Evolutionary conservation across 2,797 vertebrate genomes (phyloP), one percentile per base, ranked within the genome.

Genomic region (Protosalanx chinensis): DNA sequence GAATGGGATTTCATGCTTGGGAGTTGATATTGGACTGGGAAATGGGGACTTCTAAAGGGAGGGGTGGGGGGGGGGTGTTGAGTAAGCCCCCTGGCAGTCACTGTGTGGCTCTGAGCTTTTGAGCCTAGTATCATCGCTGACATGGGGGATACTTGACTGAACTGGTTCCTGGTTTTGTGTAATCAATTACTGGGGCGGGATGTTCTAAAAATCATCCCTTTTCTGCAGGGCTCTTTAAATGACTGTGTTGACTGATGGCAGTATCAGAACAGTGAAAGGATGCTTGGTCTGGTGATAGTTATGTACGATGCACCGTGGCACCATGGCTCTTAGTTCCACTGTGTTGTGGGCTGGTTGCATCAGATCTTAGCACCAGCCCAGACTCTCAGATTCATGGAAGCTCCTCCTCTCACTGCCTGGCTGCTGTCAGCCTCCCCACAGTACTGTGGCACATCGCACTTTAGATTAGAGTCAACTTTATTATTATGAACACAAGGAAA

Each of bases 1-100:
- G 76, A 81, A 72, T 75, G 62, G 5, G 56, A 81, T 77, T 70
- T 81, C 60, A 63, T 69, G 71, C 71, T 75, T 73, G 68, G 16
- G 49, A 57, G 56, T 68, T 65, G 51, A 82, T 72, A 75, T 74
- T 69, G 20, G 73, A 78, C 27, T 57, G 65, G 35, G 67, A 76
- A 73, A 75, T 20, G 62, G 74, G 64, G 15, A 67, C 41, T 30
- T 67, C 51, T 41, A 18, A 61, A 68, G 61, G 20, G 68, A 4
- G 29, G 46, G 33, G 68, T 15, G 41, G 51, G 29, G 46, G 33
- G 68, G 12, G 41, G 51, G 23, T 27, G 33, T 16, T 37, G 58
- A 69, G 23, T 53, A 33, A 66, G 37, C 32, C 74, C 46, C 75
- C 56, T 65, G 53, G 68, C 77, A 62, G 58, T 72, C 65, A 60